Conservation (phyloP, 2,888 invertebrate genomes). For the Gastrophysa polygoni region DNA sequence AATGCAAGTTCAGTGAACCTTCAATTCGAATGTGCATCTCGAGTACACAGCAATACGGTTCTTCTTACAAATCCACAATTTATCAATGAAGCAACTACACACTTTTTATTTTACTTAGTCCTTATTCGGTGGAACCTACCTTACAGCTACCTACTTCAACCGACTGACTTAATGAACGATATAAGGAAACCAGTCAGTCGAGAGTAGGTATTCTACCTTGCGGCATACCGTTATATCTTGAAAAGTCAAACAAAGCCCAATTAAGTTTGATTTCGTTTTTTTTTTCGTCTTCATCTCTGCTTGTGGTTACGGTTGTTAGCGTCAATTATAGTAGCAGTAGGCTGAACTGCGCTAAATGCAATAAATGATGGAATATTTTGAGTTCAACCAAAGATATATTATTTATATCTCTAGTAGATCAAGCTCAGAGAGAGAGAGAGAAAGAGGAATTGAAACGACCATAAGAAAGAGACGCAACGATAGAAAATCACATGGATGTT, state of each 20-base stretch:
- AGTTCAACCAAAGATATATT: too few species aligned
- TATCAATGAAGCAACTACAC: slow-evolving; percentile 23
- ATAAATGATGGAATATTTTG: too few species aligned
- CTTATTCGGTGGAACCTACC: slow-evolving; percentile 25
- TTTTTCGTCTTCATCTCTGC: slow-evolving; percentile 14
- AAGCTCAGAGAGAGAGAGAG: too few species aligned
- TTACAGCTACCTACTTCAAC: slow-evolving; percentile 18
- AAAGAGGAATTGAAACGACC: too few species aligned
- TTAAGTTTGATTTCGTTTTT: slow-evolving; percentile 10
- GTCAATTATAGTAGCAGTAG: too few species aligned
- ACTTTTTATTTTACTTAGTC: slow-evolving; percentile 13
- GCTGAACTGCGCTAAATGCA: too few species aligned
- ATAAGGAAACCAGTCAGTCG: slow-evolving; percentile 23
- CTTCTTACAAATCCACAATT: slow-evolving; percentile 2
- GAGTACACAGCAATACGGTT: not conserved
- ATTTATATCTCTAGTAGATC: too few species aligned
- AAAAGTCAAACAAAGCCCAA: slow-evolving; percentile 23
- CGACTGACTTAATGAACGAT: slow-evolving; percentile 28
- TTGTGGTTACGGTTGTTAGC: slow-evolving; percentile 14
- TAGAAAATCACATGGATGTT: too few species aligned
- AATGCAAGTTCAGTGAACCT: too few species aligned
- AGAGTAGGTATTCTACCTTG: slow-evolving; percentile 19
- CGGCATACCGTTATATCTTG: slow-evolving; percentile 21
- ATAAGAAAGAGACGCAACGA: too few species aligned
- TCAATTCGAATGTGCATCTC: too few species aligned